Evolutionary conservation across 2,888 invertebrate genomes (phyloP), one percentile per base, ranked within the genome.

Genomic region (Drepanosiphum platanoidis): DNA sequence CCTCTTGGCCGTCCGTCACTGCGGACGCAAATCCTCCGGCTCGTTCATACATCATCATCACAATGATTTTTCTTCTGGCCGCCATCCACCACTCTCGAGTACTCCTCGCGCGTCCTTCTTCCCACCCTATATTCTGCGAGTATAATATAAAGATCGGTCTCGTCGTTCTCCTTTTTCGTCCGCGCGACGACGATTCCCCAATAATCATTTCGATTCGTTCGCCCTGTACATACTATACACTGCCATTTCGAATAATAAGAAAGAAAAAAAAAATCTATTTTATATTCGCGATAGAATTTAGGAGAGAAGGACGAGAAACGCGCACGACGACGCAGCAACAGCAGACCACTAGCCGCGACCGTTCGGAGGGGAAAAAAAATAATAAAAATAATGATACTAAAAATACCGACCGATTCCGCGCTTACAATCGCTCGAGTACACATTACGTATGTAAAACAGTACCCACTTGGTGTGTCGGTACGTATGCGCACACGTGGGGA

Each of bases 381-480:
- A 61, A 1, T 7, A 22, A 3, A 9, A 27, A 61, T 8, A 61
- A 1, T 5, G 18, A 61, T n/a, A 61, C 9, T 22, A 61, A 9
- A 27, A 27, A 61, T 1, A 61, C 8, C 27, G 8, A 27, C 27
- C 4, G 27, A 61, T 15, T n/a, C n/a, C n/a, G n/a, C 3, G 61
- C 7, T 5, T 27, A 27, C 61, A 61, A 27, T 61, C 61, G 22
- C 27, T 1, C 61, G 61, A 5, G 9, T 61, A 61, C 27, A 46
- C 18, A 46, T 46, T 66, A 32, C 32, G 15, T 64, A 64, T 64
- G 39, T 64, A 68, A 68, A 68, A 46, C 32, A 68, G 79, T n/a
- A n/a, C n/a, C n/a, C n/a, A n/a, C n/a, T n/a, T n/a, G n/a, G n/a
- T 34, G 15, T 0, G n/a, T 46, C n/a, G 39, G 39, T 64, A 78